These are phyloP conservation scores for Coreius guichenoti DNA, from an alignment of 2,797 vertebrate species.

Conservation along the genomic window DNA sequence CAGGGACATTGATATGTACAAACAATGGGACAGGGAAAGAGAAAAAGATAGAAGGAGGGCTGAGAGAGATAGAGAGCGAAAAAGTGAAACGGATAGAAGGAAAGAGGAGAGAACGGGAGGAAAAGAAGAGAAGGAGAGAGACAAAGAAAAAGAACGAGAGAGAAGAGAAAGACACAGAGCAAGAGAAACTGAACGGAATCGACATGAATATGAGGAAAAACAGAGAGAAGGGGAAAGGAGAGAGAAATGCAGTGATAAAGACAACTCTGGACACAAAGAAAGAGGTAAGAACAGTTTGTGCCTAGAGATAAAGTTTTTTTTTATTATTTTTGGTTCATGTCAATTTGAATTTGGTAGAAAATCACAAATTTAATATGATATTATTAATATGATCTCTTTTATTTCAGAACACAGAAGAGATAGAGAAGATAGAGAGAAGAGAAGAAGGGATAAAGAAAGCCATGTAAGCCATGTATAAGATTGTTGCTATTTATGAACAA, in stretches of 20 bases:
- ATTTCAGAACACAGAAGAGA: conserved; percentile 70
- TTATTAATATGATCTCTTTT: conserved; percentile 31
- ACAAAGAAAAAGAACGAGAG: conserved; percentile 47
- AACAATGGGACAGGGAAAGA: conserved; percentile 11
- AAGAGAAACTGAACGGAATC: conserved; percentile 61
- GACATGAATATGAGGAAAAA: conserved; percentile 62
- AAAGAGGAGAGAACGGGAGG: conserved; percentile 40
- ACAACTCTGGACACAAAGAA: conserved; percentile 64
- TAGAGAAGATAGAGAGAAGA: conserved; percentile 75
- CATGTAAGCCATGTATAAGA: conserved; percentile 61
- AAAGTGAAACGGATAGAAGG: conserved; percentile 46
- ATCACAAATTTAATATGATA: neutral
- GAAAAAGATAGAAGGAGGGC: conserved; percentile 55
- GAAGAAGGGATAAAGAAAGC: conserved; percentile 71
- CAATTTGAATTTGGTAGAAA: neutral
- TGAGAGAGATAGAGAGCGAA: conserved; percentile 50
- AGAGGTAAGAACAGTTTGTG: conserved; percentile 63
- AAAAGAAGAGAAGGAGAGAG: conserved; percentile 29
- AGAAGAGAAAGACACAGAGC: conserved; percentile 51
- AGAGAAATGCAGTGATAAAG: conserved; percentile 68
- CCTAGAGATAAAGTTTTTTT: neutral
- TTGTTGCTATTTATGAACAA: neutral
- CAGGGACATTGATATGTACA: conserved; percentile 58
- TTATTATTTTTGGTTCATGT: neutral
- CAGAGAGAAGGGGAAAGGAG: conserved; percentile 65